Evolutionary conservation across 2,113 vertebrate genomes (phyloP), one percentile per base, ranked within the genome.

Genomic region (Perognathus longimembris): DNA sequence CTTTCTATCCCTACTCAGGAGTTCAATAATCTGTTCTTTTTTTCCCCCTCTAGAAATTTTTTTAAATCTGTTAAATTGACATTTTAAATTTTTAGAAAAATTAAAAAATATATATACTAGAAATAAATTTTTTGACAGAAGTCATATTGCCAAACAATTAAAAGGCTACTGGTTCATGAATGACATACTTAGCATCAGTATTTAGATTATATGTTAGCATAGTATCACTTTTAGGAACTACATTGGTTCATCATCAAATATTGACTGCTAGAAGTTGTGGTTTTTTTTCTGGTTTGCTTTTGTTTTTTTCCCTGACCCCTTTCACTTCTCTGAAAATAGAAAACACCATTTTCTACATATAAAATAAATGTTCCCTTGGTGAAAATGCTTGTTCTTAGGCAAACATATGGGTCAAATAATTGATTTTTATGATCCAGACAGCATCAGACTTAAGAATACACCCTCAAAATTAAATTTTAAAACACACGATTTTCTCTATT

Each of bases 371-470:
- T 9, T 1, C 1, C 42, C 7, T 28, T 75, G 30, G 32, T 50
- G 54, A 45, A 80, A 83, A 83, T 28, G 45, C 40, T 3, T 74
- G 64, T 54, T 80, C 24, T 36, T 79, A 1, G 89, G 12, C 28
- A 88, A 76, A 88, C 45, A 59, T 85, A 30, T 94, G 85, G 93
- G 91, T 89, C 45, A 59, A 32, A 84, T 86, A 18, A 63, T 76
- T 75, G 30, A 88, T 75, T 76, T n/a, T 92, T 66, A 79, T 12
- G 30, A 59, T 90, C 17, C 6, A 88, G 17, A 73, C 0, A 78
- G n/a, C 71, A 64, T 73, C 34, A 93, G 45, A 54, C 24, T 59
- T 74, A 75, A 70, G 61, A 89, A 71, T 61, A 86, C n/a, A n/a
- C n/a, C n/a, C n/a, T n/a, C n/a, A n/a, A n/a, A n/a, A n/a, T n/a